Evolutionary conservation across 2,888 invertebrate genomes (phyloP).

Genomic region (Enchytraeus crypticus): DNA sequence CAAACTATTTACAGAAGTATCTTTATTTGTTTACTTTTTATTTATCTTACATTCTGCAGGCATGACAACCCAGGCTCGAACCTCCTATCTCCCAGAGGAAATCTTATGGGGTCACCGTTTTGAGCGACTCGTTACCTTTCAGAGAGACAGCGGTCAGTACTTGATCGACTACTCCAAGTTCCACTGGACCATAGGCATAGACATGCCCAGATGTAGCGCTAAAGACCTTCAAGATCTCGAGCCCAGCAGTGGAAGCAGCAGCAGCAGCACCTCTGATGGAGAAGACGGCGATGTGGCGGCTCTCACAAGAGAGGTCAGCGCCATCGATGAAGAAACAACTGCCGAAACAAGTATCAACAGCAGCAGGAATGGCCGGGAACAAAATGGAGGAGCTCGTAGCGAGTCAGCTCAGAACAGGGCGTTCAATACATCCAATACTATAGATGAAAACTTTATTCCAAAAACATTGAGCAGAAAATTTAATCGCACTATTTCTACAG

Average conservation of each 20-base stretch:
- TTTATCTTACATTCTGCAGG: too few species aligned
- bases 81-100: conserved; percentile 51
- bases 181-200: conserved; percentile 45
- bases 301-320: neutral
- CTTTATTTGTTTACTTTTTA: too few species aligned
- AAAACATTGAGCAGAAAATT: too few species aligned
- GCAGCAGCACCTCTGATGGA: neutral
- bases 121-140: conserved; percentile 47
- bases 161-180: conserved; percentile 49
- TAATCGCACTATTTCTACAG: too few species aligned
- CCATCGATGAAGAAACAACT: neutral
- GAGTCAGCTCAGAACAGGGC: too few species aligned
- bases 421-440: too few species aligned
- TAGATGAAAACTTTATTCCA: too few species aligned
- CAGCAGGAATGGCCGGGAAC: too few species aligned
- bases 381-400: too few species aligned
- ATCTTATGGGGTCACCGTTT: conserved; percentile 50
- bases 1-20: too few species aligned
- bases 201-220: conserved; percentile 41
- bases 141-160: conserved; percentile 48
- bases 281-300: conserved; percentile 2
- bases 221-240: conserved; percentile 27
- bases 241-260: neutral
- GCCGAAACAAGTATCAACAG: too few species aligned
- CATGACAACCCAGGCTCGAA: conserved; percentile 53